Evolutionary conservation across 2,888 invertebrate species (phyloP).

Genomic region (Mythimna albipuncta): DNA sequence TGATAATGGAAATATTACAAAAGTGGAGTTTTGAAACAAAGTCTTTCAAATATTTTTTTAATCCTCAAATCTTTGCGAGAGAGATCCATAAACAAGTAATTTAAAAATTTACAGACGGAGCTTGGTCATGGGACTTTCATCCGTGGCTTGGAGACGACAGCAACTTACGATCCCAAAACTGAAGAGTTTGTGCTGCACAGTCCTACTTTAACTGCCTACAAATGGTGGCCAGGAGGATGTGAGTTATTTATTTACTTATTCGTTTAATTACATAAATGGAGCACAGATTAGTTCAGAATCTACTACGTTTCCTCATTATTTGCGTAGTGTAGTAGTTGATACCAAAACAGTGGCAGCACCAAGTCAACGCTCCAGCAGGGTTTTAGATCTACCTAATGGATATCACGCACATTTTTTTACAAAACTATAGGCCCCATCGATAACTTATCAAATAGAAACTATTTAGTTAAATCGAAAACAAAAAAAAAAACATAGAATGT

Average conservation of each 20-base stretch:
- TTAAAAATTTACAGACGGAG: slow-evolving; percentile 93
- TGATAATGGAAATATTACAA: not conserved
- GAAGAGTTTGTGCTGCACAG: slow-evolving; percentile 97
- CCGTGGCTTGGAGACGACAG: slow-evolving; percentile 97
- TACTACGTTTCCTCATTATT: too few species aligned
- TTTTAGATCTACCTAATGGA: too few species aligned
- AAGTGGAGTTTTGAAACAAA: not conserved
- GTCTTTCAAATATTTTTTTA: not conserved
- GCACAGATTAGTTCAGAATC: too few species aligned
- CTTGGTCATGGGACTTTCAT: slow-evolving; percentile 98
- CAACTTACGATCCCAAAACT: slow-evolving; percentile 95
- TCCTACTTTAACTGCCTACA: slow-evolving; percentile 96
- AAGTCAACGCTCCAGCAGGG: too few species aligned
- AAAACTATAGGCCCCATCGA: too few species aligned
- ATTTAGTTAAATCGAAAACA: too few species aligned
- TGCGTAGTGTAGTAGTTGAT: too few species aligned
- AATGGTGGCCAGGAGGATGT: slow-evolving; percentile 99
- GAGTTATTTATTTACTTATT: slow-evolving; percentile 76
- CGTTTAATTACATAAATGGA: too few species aligned
- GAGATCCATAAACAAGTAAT: not conserved
- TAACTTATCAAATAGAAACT: too few species aligned
- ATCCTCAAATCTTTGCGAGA: not conserved
- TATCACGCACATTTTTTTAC: too few species aligned
- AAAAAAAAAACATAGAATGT: too few species aligned
- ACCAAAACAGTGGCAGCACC: too few species aligned